Base-by-base conservation (phyloP, 2,797 vertebrate species). In the Lepidocolaptes lacrymiger region DNA sequence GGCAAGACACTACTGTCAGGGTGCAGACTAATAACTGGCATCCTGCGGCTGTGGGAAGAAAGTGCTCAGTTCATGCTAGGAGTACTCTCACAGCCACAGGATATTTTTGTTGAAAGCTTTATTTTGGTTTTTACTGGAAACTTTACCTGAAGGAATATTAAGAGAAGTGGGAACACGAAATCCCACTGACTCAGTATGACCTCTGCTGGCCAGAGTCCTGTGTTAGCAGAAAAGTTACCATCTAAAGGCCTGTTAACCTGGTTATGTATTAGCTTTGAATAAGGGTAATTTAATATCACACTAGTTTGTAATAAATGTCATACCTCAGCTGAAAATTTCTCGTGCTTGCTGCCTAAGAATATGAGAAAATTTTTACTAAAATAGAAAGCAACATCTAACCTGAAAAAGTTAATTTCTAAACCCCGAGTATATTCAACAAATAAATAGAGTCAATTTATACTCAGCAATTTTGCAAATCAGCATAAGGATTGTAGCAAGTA, bases 201-300 rank as follows among this genome's bases (percentile, higher is more conserved):
- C 94, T 97, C 96, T 97, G 88, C 95, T 96, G 96, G 96, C 62
- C 94, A 69, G 54, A 90, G 26, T 49, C 48, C 76, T 81, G 26
- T 0, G 1, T 36, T 34, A 76, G 58, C 46, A 81, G 46, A 72
- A 77, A 28, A 0, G 10, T 14, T 39, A 43, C 6, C 22, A 75
- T 68, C 34, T 26, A 28, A 63, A 76, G 22, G 7, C 3, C 5
- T 18, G 13, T 37, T 58, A 72, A 59, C 20, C 12, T 41, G 10
- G 3, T 49, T 24, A 12, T 14, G 9, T 11, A 21, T 20, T 44
- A 54, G 24, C 21, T 88, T 44, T 49, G 19, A 68, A 18, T 26
- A 68, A 55, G 12, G 27, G 24, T 56, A 14, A 30, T 27, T 58
- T 44, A 58, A 43, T 48, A 56, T 5, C 6, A 22, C 12, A 68